These are phyloP conservation scores for Tinea pellionella DNA, from an alignment of 2,888 invertebrate genomes.

Conservation along the genomic window DNA sequence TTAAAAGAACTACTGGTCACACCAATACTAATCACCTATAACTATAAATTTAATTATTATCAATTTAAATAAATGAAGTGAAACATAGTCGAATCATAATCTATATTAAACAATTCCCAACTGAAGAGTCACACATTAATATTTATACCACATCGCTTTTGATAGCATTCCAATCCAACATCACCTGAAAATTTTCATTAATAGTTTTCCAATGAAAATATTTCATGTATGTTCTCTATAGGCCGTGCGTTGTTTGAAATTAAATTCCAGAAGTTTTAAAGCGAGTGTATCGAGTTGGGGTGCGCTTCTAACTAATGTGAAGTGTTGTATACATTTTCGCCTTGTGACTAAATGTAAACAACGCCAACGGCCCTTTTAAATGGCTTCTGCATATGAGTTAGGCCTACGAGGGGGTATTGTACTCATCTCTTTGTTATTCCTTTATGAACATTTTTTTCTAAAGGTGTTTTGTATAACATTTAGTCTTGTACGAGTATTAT, in stretches of 20 bases:
- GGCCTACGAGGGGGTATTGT: background rate
- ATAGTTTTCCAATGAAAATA: background rate
- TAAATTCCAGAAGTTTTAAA: constrained; percentile 9
- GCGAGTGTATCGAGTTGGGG: background rate
- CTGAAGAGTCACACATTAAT: background rate
- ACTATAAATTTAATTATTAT: background rate
- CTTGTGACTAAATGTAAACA: constrained; percentile 30
- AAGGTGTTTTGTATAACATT: background rate
- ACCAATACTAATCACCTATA: background rate
- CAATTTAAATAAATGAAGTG: too few relatives aligned
- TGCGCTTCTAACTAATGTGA: constrained; percentile 11
- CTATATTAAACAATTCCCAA: background rate
- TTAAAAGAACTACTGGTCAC: background rate
- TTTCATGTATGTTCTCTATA: background rate
- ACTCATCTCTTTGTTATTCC: background rate
- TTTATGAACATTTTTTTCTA: background rate
- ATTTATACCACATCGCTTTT: background rate
- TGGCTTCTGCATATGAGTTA: constrained; percentile 5
- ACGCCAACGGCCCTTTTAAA: constrained; percentile 15
- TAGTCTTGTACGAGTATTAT: background rate
- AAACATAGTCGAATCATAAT: background rate
- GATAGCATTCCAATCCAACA: background rate
- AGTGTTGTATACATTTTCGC: constrained; percentile 4
- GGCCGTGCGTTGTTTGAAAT: background rate
- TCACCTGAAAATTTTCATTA: constrained; percentile 8